Evolutionary conservation across 1,140 invertebrate species (phyloP).

Genomic region (Oedothorax gibbosus): DNA sequence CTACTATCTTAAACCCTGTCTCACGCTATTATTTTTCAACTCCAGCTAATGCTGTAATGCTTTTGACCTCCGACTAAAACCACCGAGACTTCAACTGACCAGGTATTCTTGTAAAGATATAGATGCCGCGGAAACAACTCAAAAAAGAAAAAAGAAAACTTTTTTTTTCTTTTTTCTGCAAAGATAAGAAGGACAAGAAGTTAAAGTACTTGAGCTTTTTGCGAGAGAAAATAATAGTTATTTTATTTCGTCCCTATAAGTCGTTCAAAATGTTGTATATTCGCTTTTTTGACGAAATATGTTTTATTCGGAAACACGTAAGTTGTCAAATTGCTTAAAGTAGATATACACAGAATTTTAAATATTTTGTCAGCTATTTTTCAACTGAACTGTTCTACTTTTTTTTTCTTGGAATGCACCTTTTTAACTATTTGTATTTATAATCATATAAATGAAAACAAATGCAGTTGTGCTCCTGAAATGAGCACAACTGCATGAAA

Average conservation of each 20-base stretch:
- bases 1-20: conserved; percentile 34
- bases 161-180: not conserved
- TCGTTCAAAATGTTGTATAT: not conserved
- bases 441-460: too few species aligned
- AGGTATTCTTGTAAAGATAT: conserved; percentile 46
- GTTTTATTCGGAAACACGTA: too few species aligned
- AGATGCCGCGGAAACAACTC: conserved; percentile 27
- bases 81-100: conserved; percentile 13
- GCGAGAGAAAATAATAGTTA: not conserved
- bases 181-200: conserved; percentile 22
- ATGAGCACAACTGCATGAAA: too few species aligned
- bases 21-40: conserved; percentile 28
- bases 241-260: not conserved
- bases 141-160: not conserved
- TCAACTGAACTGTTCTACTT: too few species aligned
- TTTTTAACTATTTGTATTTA: too few species aligned
- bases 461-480: too few species aligned
- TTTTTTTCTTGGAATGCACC: too few species aligned
- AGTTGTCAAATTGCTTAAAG: too few species aligned
- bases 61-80: conserved; percentile 17
- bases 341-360: too few species aligned
- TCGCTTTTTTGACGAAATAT: too few species aligned
- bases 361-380: too few species aligned
- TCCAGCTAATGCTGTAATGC: not conserved
- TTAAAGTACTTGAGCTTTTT: not conserved